These are phyloP conservation scores for Tinea pellionella DNA, from an alignment of 2,888 invertebrate genomes.

Conservation along the genomic window DNA sequence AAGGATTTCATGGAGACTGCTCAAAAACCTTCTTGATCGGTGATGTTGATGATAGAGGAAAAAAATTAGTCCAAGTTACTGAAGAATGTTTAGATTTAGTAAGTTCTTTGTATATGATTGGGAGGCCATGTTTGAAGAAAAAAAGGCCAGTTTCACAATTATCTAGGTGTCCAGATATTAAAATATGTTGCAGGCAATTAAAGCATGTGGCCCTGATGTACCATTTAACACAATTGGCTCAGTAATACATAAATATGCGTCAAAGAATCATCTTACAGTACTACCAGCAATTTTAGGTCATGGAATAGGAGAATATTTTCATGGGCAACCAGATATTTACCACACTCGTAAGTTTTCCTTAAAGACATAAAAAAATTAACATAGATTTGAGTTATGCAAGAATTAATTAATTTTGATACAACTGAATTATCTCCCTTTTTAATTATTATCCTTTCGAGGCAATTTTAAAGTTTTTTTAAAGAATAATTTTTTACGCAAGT, in stretches of 20 bases:
- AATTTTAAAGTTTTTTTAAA: too few relatives aligned
- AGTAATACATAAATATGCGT: conserved; percentile 74
- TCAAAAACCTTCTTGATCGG: conserved; percentile 90
- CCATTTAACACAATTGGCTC: conserved; percentile 73
- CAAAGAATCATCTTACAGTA: conserved; percentile 71
- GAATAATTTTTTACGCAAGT: too few relatives aligned
- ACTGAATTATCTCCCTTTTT: too few relatives aligned
- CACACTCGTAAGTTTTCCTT: conserved; percentile 77
- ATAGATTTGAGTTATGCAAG: too few relatives aligned
- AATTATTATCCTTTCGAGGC: too few relatives aligned
- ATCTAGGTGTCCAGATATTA: too few relatives aligned
- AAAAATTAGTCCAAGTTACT: conserved; percentile 76
- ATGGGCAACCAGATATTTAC: conserved; percentile 90
- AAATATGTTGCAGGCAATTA: conserved; percentile 52
- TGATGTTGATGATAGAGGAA: conserved; percentile 79
- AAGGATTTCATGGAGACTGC: conserved; percentile 93
- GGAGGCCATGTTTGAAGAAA: too few relatives aligned
- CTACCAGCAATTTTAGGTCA: conserved; percentile 89
- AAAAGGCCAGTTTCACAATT: too few relatives aligned
- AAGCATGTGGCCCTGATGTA: conserved; percentile 70
- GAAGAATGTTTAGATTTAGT: conserved; percentile 77
- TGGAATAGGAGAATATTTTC: conserved; percentile 93
- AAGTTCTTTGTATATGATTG: conserved; percentile 16
- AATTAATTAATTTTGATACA: too few relatives aligned
- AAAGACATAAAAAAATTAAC: too few relatives aligned